A percentile compares a stretch with the other conserved stretches of the same genome.
Conservation (phyloP, 2,888 invertebrate genomes). For the Sminthurides aquaticus region DNA sequence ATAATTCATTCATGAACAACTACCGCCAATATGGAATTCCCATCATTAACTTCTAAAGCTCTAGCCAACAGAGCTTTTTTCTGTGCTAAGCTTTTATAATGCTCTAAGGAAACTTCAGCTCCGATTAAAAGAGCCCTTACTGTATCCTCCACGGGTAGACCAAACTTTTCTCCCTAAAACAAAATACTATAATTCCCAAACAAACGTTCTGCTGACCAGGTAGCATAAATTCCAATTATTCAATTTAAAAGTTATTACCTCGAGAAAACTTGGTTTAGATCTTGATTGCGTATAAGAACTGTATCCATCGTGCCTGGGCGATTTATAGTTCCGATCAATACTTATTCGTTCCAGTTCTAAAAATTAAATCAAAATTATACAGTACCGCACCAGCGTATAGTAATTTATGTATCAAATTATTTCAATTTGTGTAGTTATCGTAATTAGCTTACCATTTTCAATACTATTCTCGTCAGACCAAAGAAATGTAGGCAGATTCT, state of each 20-base stretch:
- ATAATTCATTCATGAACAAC: conserved; percentile 1
- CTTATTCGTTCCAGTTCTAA: conserved; percentile 27
- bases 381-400: background rate
- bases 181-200: too few relatives aligned
- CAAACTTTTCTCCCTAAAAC: conserved; percentile 12
- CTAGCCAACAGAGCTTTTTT: conserved; percentile 66
- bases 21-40: conserved; percentile 66
- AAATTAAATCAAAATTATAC: background rate
- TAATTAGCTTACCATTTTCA: conserved; percentile 28
- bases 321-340: conserved; percentile 21
- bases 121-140: conserved; percentile 53
- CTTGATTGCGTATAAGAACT: conserved; percentile 1
- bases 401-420: background rate
- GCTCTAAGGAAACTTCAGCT: conserved; percentile 51
- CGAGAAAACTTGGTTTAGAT: conserved; percentile 13
- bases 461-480: conserved; percentile 34
- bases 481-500: conserved; percentile 36
- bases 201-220: background rate
- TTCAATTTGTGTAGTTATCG: background rate
- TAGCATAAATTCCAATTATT: background rate
- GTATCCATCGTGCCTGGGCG: conserved; percentile 7
- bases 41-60: conserved; percentile 64
- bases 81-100: conserved; percentile 53
- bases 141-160: conserved; percentile 47
- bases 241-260: background rate